Conservation (phyloP, 2,113 vertebrate species). For the Muscicapa adusta region DNA sequence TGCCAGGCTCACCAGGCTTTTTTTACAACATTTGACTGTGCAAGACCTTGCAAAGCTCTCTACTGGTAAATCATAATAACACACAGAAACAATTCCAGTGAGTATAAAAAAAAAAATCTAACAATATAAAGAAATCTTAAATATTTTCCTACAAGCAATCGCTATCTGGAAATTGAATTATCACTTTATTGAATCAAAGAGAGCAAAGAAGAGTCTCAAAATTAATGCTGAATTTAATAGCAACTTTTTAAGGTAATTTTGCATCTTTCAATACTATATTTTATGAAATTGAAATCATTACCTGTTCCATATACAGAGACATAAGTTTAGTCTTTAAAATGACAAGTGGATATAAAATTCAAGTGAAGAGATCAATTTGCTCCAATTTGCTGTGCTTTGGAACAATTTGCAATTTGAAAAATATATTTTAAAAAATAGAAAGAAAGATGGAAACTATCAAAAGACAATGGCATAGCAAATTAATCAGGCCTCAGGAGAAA, state of each 20-base stretch:
- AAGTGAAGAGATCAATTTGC: not conserved
- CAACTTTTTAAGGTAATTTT: not conserved
- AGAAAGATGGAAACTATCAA: not conserved
- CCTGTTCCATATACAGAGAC: not conserved
- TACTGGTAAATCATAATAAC: not conserved
- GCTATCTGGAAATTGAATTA: not conserved
- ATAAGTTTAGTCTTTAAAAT: not conserved
- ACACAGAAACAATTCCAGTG: not conserved
- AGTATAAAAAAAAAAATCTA: not conserved
- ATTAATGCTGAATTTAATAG: not conserved
- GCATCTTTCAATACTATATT: not conserved
- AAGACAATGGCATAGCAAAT: not conserved
- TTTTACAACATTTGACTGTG: conserved; percentile 8
- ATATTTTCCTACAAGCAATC: not conserved
- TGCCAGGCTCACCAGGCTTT: conserved; percentile 59
- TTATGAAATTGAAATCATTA: not conserved
- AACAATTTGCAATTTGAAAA: not conserved
- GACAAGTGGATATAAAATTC: not conserved
- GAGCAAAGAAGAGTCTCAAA: not conserved
- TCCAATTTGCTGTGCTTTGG: not conserved
- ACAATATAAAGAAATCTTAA: not conserved
- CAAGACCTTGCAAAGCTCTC: conserved; percentile 43
- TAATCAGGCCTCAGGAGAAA: not conserved
- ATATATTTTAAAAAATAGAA: not conserved
- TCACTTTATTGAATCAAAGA: not conserved